Base-by-base conservation (phyloP, 2,797 vertebrate genomes). In the Aeoliscus strigatus region DNA sequence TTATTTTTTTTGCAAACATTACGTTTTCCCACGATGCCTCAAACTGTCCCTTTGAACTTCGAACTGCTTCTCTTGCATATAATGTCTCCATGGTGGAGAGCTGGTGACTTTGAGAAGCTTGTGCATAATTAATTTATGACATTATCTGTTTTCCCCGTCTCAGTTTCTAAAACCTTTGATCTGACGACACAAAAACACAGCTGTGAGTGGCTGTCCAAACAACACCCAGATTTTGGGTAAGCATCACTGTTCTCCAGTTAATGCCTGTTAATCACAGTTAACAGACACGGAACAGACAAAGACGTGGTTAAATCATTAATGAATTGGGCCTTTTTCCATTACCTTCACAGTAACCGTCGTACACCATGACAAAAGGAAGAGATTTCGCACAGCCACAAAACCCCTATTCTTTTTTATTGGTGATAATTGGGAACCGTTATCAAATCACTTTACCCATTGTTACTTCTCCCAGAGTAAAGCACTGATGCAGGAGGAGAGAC, bases 401-500 rank as follows among this genome's bases (percentile, higher is more conserved):
- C 23, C 8, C 16, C 31, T n/a, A 12, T 41, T 27, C 25, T 24
- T 42, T 16, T 38, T 17, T 40, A 45, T 21, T 14, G 27, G 11
- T 27, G 9, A 46, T 77, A 71, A 77, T 67, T 71, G 34, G 38
- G 51, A 55, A 38, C 26, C 16, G 45, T 69, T 79, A 73, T 78
- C 71, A 65, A 69, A 62, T 54, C 48, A 52, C 17, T 34, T 30
- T 23, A 30, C 53, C 28, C 14, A 25, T 38, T 46, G 42, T 57
- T 34, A 28, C 67, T 53, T 47, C 40, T 53, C 46, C 32, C 34
- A 14, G 9, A 52, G 48, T 37, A 5, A 18, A 66, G 38, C 31
- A 3, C 43, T 29, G 50, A 17, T 11, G 51, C 47, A 65, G 49
- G 18, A 21, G 56, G 26, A 42, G 6, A 45, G 8, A 62, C 68